Base-by-base conservation (phyloP, 2,888 invertebrate species). In the Stictocephala bisonia region DNA sequence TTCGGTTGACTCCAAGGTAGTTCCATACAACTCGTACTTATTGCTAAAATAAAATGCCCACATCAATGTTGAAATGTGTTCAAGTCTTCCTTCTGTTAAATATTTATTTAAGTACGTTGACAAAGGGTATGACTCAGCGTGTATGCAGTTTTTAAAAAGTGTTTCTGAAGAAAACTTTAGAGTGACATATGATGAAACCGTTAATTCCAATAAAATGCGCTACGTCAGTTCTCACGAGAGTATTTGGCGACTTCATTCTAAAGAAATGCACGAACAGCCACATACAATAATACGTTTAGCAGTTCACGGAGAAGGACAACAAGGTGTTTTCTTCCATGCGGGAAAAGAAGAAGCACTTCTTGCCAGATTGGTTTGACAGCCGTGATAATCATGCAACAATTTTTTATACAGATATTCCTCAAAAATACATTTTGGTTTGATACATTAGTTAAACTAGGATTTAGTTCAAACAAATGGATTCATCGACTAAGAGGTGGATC, bases 101-200 rank as follows among this genome's bases (percentile, higher is more conserved):
- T 76, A 76, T n/a, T 15, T 74, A 15, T 56, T 58, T 24, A 75
- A 75, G n/a, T 75, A 71, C 26, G 71, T 73, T 0, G 71, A 74
- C n/a, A 76, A 76, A 48, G 68, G 73, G 0, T 70, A 76, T 22
- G 76, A 74, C 27, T 44, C 41, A 1, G 68, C 24, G 56, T 58
- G 24, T 11, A 48, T 44, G 3, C n/a, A 31, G 13, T 71, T 2
- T 26, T n/a, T 26, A 27, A 27, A 13, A 15, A 15, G 18, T 48
- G 58, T 48, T 18, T 35, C 29, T 6, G 40, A 60, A 40, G 24
- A 51, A 44, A 31, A 27, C 6, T 4, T 24, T 3, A 44, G 9
- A 11, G 6, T 11, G 29, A 66, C 15, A 44, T 22, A 24, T n/a
- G 48, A 66, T 29, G 27, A 53, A 50, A 66, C 27, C 15, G 27